Evolutionary conservation across 2,797 vertebrate species (phyloP).

Genomic region (Huso huso): DNA sequence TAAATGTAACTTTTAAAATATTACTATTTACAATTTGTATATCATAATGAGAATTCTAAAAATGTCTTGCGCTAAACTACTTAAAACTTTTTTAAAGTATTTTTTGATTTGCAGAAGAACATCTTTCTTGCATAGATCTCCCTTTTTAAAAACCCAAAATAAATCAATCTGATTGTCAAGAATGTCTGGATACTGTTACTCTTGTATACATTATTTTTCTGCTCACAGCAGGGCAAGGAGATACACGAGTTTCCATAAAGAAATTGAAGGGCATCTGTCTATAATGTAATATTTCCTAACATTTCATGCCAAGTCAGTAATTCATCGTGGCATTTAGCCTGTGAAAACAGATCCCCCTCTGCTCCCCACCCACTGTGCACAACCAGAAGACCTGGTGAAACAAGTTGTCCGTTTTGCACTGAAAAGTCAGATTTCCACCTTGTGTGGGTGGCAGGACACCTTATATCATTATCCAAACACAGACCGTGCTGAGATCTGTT

Average conservation of each 20-base stretch:
- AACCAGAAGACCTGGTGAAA: slow-evolving; percentile 36
- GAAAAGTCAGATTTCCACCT: slow-evolving; percentile 22
- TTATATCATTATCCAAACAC: slow-evolving; percentile 29
- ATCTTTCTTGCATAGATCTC: background rate
- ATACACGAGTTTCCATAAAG: slow-evolving; percentile 49
- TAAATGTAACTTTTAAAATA: no score
- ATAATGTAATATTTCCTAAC: slow-evolving; percentile 69
- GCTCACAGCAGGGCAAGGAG: slow-evolving; percentile 41
- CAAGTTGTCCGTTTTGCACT: slow-evolving; percentile 28
- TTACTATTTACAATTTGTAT: no score
- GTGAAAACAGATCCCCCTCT: slow-evolving; percentile 55
- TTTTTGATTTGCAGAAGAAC: background rate
- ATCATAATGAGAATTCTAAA: no score
- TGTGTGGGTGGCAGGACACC: slow-evolving; percentile 44
- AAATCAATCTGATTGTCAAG: slow-evolving; percentile 20
- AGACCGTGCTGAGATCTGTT: slow-evolving; percentile 25
- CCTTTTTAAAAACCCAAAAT: background rate
- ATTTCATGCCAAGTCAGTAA: slow-evolving; percentile 60
- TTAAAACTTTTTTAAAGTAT: background rate
- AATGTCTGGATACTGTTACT: slow-evolving; percentile 27
- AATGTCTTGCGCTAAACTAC: background rate
- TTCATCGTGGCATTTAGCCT: slow-evolving; percentile 56
- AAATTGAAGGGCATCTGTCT: slow-evolving; percentile 63
- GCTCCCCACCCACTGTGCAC: slow-evolving; percentile 35
- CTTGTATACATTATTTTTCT: slow-evolving; percentile 25